A percentile compares a stretch with the other conserved stretches of the same genome.
phyloP scores from a whole-genome alignment of 2,797 vertebrate genomes.

The Spheniscus humboldti region DNA sequence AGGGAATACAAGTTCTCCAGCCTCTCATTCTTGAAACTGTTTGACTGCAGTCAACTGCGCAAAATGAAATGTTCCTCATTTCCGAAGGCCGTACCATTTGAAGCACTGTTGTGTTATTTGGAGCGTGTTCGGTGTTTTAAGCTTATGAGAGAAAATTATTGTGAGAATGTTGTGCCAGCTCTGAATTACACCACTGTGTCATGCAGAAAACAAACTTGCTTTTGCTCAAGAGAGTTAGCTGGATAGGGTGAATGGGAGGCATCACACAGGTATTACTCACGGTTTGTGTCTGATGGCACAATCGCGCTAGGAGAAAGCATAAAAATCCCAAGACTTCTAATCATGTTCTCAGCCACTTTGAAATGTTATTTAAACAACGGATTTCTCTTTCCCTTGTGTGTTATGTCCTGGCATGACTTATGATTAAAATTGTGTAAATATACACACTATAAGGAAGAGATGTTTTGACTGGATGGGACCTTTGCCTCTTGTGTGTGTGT shows the following conservation, averaged over 20 bases:
- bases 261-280: accelerated
- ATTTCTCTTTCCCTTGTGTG: neutral
- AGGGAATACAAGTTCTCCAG: neutral
- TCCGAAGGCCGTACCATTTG: neutral
- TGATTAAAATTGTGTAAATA: neutral
- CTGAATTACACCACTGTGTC: neutral
- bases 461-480: neutral
- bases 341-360: neutral
- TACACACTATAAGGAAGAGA: neutral
- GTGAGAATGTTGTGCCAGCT: neutral
- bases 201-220: neutral
- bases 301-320: neutral
- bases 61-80: neutral
- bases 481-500: neutral
- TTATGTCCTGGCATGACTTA: neutral
- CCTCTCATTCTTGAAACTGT: neutral
- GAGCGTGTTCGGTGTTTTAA: neutral
- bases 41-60: neutral
- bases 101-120: neutral
- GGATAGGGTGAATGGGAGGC: neutral
- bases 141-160: neutral
- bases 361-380: neutral
- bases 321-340: neutral
- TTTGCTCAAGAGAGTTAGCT: neutral
- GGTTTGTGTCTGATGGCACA: neutral